Conservation (phyloP, 1,140 invertebrate species). For the Papilio dardanus region DNA sequence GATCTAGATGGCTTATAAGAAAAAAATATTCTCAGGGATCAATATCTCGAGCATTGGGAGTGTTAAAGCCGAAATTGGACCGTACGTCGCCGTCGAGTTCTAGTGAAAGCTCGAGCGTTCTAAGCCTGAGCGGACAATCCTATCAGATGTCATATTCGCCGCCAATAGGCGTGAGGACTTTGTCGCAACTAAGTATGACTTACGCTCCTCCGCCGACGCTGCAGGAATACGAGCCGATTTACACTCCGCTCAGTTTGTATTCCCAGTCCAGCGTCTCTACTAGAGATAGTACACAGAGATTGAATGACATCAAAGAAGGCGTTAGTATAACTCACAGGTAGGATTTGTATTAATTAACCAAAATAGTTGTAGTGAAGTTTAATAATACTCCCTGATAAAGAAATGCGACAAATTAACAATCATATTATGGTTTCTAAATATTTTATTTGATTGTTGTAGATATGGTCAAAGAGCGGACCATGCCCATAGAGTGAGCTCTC, state of each 20-base stretch:
- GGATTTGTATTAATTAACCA: background rate
- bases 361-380: no score
- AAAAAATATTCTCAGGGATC: conserved; percentile 84
- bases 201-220: conserved; percentile 76
- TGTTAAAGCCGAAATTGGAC: conserved; percentile 83
- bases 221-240: conserved; percentile 77
- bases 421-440: no score
- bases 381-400: no score
- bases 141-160: conserved; percentile 76
- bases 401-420: no score
- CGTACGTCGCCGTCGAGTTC: conserved; percentile 84
- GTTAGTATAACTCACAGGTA: conserved; percentile 72
- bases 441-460: conserved; percentile 49
- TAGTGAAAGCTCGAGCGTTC: conserved; percentile 83
- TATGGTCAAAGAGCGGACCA: conserved; percentile 78
- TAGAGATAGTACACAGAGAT: conserved; percentile 67
- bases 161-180: conserved; percentile 71
- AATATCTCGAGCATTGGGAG: conserved; percentile 88
- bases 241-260: conserved; percentile 76
- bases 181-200: conserved; percentile 79
- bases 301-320: conserved; percentile 73
- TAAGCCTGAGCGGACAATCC: conserved; percentile 68
- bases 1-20: background rate
- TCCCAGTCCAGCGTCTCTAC: conserved; percentile 76
- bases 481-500: conserved; percentile 79